Conservation (phyloP, 2,797 vertebrate species). For the Menidia menidia region DNA sequence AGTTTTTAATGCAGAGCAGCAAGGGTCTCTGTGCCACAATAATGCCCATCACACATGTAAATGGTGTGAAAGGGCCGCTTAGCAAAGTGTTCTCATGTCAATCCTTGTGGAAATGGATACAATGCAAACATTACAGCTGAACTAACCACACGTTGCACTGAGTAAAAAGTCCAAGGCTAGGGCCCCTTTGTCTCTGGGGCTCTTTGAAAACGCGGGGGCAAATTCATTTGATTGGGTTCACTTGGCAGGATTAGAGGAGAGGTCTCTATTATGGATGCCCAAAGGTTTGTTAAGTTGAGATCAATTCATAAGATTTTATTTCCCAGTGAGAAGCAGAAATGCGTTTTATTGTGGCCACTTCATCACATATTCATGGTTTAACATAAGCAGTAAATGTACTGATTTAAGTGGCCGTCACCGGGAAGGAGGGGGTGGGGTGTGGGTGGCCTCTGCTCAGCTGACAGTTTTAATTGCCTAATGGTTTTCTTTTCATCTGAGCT, state of each 20-base stretch:
- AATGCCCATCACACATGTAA: constrained; percentile 98
- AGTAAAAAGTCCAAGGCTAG: constrained; percentile 91
- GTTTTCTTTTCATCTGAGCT: constrained; percentile 82
- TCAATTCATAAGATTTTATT: constrained; percentile 99
- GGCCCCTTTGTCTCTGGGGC: constrained; percentile 87
- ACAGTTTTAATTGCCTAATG: constrained; percentile 95
- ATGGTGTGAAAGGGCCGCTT: constrained; percentile 99
- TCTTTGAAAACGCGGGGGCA: constrained; percentile 92
- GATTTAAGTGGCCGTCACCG: constrained; percentile 96
- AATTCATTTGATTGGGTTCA: constrained; percentile 99
- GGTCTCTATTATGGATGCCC: constrained; percentile 91
- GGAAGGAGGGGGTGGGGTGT: constrained; percentile 58
- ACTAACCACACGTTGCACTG: constrained; percentile 96
- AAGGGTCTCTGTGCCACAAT: constrained; percentile 97
- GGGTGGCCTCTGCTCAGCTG: constrained; percentile 93
- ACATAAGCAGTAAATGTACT: constrained; percentile 99
- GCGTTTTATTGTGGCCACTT: constrained; percentile 96
- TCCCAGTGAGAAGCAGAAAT: constrained; percentile 98
- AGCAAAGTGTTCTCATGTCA: constrained; percentile 99
- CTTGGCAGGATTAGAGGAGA: constrained; percentile 96
- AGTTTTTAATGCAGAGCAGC: constrained; percentile 98
- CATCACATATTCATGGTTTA: constrained; percentile 99
- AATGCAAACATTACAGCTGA: constrained; percentile 99
- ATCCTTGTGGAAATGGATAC: constrained; percentile 99
- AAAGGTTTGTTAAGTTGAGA: constrained; percentile 98